Evolutionary conservation across 2,113 vertebrate species (phyloP).

Genomic region (Acrocephalus arundinaceus): DNA sequence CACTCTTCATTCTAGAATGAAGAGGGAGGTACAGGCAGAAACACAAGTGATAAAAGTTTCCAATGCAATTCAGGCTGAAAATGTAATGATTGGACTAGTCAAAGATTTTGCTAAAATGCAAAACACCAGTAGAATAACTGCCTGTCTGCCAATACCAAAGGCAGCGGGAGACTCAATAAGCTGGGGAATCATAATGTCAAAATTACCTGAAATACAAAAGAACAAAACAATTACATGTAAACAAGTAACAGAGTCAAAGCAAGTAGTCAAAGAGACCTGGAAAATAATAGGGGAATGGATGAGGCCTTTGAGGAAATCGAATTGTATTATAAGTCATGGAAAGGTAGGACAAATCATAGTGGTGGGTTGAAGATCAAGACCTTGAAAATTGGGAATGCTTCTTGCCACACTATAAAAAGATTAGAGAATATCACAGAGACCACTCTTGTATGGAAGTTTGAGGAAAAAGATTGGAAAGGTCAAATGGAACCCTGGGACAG

Average conservation of each 20-base stretch:
- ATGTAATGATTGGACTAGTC: too few species aligned
- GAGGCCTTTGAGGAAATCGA: background rate
- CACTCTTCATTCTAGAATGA: background rate
- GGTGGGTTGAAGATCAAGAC: too few species aligned
- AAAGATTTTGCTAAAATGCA: background rate
- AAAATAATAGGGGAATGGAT: background rate
- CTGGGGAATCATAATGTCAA: background rate
- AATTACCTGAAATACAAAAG: background rate
- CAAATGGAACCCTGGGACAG: background rate
- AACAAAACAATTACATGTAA: background rate
- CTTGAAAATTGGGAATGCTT: background rate
- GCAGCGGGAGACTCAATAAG: background rate
- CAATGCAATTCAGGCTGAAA: background rate
- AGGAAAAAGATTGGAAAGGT: background rate
- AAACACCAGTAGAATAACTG: background rate
- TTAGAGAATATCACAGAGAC: background rate
- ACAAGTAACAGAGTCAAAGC: background rate
- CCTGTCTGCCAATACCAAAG: background rate
- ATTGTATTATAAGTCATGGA: background rate
- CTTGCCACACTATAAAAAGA: background rate
- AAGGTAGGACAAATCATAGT: background rate
- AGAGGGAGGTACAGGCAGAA: background rate
- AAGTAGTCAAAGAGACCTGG: background rate
- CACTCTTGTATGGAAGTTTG: background rate
- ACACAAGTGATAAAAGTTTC: background rate